phyloP scores from a whole-genome alignment of 2,113 vertebrate species.

The Pipra filicauda region DNA sequence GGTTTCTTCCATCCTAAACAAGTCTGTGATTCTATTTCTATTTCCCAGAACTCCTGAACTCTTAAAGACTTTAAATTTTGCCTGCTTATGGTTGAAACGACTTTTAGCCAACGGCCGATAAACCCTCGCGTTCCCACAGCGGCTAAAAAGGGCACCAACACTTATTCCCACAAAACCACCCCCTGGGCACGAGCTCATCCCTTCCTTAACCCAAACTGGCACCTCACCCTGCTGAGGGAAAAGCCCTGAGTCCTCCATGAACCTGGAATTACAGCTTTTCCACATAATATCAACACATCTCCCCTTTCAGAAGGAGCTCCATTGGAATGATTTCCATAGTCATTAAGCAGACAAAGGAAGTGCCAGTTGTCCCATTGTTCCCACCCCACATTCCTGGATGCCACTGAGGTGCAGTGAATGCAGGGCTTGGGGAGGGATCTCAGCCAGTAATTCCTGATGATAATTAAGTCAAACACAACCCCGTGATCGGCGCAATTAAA shows the following conservation, averaged over 20 bases:
- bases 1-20: background rate
- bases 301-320: background rate
- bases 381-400: background rate
- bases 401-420: background rate
- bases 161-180: background rate
- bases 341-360: conserved; percentile 1
- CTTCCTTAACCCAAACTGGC: background rate
- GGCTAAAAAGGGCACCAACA: background rate
- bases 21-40: background rate
- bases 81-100: background rate
- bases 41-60: background rate
- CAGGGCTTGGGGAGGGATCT: background rate
- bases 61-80: background rate
- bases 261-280: background rate
- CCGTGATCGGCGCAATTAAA: conserved; percentile 47
- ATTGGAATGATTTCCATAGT: background rate
- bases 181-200: background rate
- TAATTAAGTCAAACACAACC: conserved; percentile 49
- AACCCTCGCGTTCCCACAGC: background rate
- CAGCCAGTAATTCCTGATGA: background rate
- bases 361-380: background rate
- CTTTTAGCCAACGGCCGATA: background rate
- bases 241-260: background rate
- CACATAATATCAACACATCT: background rate
- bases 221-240: background rate